phyloP scores from a whole-genome alignment of 2,113 vertebrate species.

The Cyanoliseus patagonus region DNA sequence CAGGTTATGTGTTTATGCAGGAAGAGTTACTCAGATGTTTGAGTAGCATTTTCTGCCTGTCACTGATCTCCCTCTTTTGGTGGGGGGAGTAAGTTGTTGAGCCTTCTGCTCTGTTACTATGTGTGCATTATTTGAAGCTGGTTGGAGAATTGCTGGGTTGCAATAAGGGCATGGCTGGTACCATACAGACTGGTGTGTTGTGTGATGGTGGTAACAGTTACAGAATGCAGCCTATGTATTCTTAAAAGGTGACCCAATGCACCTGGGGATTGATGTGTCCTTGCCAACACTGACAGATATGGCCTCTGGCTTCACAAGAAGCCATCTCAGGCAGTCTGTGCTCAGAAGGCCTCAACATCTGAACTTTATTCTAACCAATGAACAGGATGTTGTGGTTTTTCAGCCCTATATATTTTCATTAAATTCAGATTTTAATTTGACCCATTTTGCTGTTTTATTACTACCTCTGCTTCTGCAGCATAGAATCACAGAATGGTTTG shows the following conservation, averaged over 20 bases:
- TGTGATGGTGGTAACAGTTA: neutral
- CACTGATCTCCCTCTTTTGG: neutral
- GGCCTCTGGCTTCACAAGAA: neutral
- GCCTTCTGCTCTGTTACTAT: neutral
- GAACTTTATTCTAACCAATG: neutral
- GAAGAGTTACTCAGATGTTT: neutral
- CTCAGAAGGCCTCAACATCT: neutral
- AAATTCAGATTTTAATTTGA: neutral
- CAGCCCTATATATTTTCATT: neutral
- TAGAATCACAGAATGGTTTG: neutral
- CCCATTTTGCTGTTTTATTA: neutral
- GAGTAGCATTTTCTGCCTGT: neutral
- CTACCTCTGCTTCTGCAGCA: neutral
- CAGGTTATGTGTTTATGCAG: neutral
- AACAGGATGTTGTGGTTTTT: neutral
- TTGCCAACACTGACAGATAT: neutral
- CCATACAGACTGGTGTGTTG: neutral
- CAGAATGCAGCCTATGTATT: neutral
- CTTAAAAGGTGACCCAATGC: neutral
- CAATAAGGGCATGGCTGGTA: no score
- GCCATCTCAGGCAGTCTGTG: neutral
- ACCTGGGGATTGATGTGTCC: neutral
- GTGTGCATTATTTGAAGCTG: neutral
- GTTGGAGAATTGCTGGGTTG: neutral
- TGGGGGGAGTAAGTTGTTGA: neutral